Percentiles rank a stretch among this genome's conserved stretches.
phyloP scores from a whole-genome alignment of 2,888 invertebrate species.

The Thecocarcelia acutangulata region DNA sequence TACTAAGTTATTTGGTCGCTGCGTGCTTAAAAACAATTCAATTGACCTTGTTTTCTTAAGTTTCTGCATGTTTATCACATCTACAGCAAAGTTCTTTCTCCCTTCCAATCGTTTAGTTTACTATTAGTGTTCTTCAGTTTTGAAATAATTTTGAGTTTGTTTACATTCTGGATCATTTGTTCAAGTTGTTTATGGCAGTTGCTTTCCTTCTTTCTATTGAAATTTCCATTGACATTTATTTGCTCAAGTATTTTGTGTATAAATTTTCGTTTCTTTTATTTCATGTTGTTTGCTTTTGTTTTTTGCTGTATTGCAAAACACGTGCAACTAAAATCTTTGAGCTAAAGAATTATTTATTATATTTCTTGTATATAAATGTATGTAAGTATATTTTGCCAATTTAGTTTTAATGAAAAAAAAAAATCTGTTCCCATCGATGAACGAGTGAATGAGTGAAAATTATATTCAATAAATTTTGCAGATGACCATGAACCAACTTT shows the following conservation, averaged over 20 bases:
- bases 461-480: background rate
- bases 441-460: background rate
- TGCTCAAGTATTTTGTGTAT: constrained; percentile 37
- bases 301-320: background rate
- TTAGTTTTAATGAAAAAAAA: constrained; percentile 18
- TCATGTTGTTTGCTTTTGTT: constrained; percentile 15
- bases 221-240: constrained; percentile 58
- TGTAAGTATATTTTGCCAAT: constrained; percentile 25
- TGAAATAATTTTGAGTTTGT: constrained; percentile 14
- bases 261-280: constrained; percentile 36
- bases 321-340: constrained; percentile 23
- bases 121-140: constrained; percentile 5
- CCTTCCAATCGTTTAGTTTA: background rate
- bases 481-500: constrained; percentile 44
- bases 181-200: constrained; percentile 55
- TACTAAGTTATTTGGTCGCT: background rate
- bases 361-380: constrained; percentile 11
- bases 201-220: background rate
- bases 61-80: background rate
- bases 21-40: constrained; percentile 18
- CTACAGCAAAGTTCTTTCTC: constrained; percentile 4
- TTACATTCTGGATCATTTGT: constrained; percentile 55
- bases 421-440: constrained; percentile 11
- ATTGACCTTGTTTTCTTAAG: constrained; percentile 41
- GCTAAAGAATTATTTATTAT: constrained; percentile 1